phyloP scores from a whole-genome alignment of 2,888 invertebrate genomes.

The Tenthredo notha region DNA sequence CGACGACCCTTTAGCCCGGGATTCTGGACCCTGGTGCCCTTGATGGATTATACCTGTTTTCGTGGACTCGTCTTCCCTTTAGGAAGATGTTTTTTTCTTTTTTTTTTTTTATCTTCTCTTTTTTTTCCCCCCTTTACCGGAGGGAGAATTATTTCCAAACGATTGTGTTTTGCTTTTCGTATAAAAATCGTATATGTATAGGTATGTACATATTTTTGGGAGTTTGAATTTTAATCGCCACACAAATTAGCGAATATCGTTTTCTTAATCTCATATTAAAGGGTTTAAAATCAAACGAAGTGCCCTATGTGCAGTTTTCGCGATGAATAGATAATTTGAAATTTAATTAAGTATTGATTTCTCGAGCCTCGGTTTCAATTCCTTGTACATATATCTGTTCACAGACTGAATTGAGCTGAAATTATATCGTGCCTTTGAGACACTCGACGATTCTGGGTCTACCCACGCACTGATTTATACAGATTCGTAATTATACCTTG shows the following conservation, averaged over 20 bases:
- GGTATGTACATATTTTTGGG: background rate
- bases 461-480: background rate
- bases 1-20: slow-evolving; percentile 9
- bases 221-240: background rate
- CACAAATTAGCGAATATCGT: background rate
- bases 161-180: background rate
- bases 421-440: slow-evolving; percentile 22
- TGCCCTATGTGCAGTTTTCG: background rate
- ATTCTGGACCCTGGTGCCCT: slow-evolving; percentile 16
- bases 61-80: slow-evolving; percentile 11
- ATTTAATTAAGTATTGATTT: slow-evolving; percentile 23
- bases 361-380: background rate
- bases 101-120: background rate
- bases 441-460: background rate
- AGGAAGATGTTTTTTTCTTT: background rate
- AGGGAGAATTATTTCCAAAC: slow-evolving; percentile 3
- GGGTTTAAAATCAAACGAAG: background rate
- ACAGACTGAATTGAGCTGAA: background rate
- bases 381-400: background rate
- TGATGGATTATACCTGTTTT: slow-evolving; percentile 12
- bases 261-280: background rate
- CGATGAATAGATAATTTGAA: slow-evolving; percentile 17
- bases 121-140: background rate
- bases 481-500: background rate
- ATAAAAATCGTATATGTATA: background rate